Conservation (phyloP, 2,888 invertebrate genomes). For the Teleogryllus oceanicus region DNA sequence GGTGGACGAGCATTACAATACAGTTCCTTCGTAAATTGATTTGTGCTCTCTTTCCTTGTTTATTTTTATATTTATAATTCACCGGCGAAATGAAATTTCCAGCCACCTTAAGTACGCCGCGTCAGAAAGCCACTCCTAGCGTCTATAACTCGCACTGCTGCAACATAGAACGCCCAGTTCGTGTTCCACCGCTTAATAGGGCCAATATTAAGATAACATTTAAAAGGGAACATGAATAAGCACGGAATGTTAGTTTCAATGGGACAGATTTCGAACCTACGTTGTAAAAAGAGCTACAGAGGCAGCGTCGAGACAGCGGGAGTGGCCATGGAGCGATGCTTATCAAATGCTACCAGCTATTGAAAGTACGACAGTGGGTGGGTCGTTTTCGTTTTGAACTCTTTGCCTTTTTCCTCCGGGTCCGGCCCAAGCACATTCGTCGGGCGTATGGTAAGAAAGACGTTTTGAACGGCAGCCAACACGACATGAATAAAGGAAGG, state of each 20-base stretch:
- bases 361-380: too few species aligned
- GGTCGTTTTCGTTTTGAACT: too few species aligned
- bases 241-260: not conserved
- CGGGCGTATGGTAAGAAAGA: too few species aligned
- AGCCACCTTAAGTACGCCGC: too few species aligned
- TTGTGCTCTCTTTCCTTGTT: not conserved
- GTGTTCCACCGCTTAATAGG: not conserved
- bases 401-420: too few species aligned
- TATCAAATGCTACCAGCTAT: too few species aligned
- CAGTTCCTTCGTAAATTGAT: not conserved
- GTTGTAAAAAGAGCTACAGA: not conserved
- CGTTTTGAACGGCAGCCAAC: too few species aligned
- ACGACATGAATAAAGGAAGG: too few species aligned
- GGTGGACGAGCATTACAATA: not conserved
- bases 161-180: not conserved
- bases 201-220: slow-evolving; percentile 9
- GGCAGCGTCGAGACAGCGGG: too few species aligned
- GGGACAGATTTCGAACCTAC: not conserved
- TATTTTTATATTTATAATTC: not conserved
- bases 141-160: not conserved
- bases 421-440: too few species aligned
- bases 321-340: too few species aligned
- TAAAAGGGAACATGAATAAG: not conserved
- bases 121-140: too few species aligned
- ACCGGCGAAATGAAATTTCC: not conserved